Conservation (phyloP, 2,113 vertebrate genomes). For the Macquaria ambigua region DNA sequence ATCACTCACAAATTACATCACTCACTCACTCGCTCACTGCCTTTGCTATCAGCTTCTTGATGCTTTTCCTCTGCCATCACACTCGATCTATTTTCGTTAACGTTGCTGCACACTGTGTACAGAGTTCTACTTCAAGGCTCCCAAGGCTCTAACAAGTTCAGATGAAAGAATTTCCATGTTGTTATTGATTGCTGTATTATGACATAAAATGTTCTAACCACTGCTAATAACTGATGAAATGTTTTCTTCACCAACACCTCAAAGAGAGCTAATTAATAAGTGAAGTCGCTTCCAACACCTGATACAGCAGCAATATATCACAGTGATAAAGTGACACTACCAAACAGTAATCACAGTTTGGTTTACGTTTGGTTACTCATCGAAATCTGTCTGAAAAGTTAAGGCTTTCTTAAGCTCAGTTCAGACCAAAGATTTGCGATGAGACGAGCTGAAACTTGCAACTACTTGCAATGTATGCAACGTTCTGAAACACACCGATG, state of each 20-base stretch:
- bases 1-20: neutral
- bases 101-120: neutral
- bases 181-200: constrained; percentile 20
- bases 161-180: constrained; percentile 39
- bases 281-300: neutral
- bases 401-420: neutral
- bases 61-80: neutral
- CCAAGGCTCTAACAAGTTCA: neutral
- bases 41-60: neutral
- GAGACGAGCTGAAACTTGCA: too few species aligned
- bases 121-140: constrained; percentile 28
- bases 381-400: neutral
- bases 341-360: neutral
- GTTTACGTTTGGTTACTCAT: neutral
- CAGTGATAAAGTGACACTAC: neutral
- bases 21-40: neutral
- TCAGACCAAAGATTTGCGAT: too few species aligned
- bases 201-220: constrained; percentile 1
- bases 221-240: neutral
- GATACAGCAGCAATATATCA: neutral
- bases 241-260: constrained; percentile 9
- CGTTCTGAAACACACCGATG: too few species aligned
- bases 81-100: neutral
- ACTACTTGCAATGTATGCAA: too few species aligned
- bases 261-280: constrained; percentile 24